phyloP scores from a whole-genome alignment of 2,888 invertebrate species.

The Eupithecia exiguata region DNA sequence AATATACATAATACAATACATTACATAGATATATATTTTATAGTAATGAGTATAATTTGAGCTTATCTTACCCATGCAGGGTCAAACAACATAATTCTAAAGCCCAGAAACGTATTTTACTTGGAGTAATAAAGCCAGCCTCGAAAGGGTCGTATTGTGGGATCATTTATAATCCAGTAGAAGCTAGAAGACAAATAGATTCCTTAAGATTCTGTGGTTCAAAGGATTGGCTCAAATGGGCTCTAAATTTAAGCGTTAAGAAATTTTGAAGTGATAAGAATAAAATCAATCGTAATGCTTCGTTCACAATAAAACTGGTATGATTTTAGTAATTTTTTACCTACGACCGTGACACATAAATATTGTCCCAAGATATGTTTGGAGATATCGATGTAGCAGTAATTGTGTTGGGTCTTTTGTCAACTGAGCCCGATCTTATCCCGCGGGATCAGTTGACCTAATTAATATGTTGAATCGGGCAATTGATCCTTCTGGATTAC shows the following conservation, averaged over 20 bases:
- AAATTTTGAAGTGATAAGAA: background rate
- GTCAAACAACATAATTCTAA: conserved; percentile 5
- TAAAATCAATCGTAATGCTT: background rate
- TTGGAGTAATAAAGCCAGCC: conserved; percentile 13
- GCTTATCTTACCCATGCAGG: background rate
- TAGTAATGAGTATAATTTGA: background rate
- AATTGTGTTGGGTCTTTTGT: no score
- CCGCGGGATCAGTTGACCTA: no score
- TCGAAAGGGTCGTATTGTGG: conserved; percentile 7
- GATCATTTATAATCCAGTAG: conserved; percentile 5
- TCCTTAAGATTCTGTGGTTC: conserved; percentile 6
- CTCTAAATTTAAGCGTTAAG: background rate
- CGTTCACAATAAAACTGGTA: background rate
- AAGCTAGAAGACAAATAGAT: conserved; percentile 2
- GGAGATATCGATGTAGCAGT: no score
- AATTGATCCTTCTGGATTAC: no score
- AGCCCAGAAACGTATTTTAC: conserved; percentile 1
- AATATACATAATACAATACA: no score
- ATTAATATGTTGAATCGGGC: no score
- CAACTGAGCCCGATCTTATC: no score
- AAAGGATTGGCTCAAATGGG: background rate
- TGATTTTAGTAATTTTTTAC: background rate
- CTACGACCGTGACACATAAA: background rate
- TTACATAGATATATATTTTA: no score
- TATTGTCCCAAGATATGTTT: no score